Evolutionary conservation across 2,888 invertebrate species (phyloP).

Genomic region (Bombylius major): DNA sequence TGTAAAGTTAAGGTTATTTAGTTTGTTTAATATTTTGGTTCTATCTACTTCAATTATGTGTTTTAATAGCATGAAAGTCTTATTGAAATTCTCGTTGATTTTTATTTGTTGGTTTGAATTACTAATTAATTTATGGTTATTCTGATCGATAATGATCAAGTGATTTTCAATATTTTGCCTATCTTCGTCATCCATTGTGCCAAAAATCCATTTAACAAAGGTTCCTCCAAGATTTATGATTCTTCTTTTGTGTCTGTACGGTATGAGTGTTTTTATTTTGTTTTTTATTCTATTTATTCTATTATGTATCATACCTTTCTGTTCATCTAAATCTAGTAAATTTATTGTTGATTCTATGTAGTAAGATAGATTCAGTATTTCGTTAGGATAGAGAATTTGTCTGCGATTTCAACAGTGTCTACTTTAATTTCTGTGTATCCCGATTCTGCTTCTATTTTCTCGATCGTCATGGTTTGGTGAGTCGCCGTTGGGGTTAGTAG

Average conservation of each 20-base stretch:
- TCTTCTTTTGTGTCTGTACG: conserved; percentile 8
- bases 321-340: background rate
- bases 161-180: conserved; percentile 11
- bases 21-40: background rate
- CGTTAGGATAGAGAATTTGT: conserved; percentile 4
- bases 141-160: conserved; percentile 6
- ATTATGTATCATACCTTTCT: background rate
- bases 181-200: conserved; percentile 12
- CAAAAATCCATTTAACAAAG: conserved; percentile 9
- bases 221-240: conserved; percentile 9
- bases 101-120: background rate
- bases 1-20: background rate
- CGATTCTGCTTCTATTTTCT: background rate
- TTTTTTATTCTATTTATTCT: background rate
- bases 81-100: background rate
- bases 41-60: background rate
- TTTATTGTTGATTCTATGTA: conserved; percentile 1
- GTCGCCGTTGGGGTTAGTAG: background rate
- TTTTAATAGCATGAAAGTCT: conserved; percentile 3
- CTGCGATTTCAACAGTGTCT: background rate
- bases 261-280: conserved; percentile 3
- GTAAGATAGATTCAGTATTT: conserved; percentile 9
- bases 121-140: too few relatives aligned
- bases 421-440: background rate
- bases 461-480: background rate